Conservation (phyloP, 2,113 vertebrate species). For the Callocephalon fimbriatum region DNA sequence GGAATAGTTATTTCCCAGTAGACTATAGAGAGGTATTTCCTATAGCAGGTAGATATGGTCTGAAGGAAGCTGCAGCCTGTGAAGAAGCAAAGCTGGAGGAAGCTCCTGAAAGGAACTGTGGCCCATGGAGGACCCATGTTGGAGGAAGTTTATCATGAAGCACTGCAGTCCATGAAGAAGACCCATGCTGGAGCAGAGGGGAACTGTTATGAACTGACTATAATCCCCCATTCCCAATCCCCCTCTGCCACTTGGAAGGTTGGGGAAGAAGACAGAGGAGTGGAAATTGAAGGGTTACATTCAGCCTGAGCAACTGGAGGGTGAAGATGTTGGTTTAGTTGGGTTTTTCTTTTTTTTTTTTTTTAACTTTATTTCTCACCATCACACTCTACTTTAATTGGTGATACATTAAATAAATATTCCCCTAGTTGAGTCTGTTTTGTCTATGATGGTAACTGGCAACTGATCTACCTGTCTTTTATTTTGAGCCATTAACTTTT, state of each 20-base stretch:
- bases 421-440: not conserved
- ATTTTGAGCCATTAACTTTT: not conserved
- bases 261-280: not conserved
- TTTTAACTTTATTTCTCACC: not conserved
- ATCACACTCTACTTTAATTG: not conserved
- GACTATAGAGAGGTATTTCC: not conserved
- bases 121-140: not conserved
- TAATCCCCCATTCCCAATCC: accelerated
- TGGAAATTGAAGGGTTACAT: not conserved
- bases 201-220: accelerated
- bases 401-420: not conserved
- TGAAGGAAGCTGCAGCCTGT: not conserved
- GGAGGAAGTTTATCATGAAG: not conserved
- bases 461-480: not conserved
- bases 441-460: not conserved
- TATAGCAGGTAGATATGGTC: not conserved
- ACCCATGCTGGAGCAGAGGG: not conserved
- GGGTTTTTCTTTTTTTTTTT: not conserved
- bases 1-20: not conserved
- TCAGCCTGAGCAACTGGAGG: accelerated
- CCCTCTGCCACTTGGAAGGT: accelerated
- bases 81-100: not conserved
- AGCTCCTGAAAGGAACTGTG: not conserved
- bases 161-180: not conserved
- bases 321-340: not conserved